Evolutionary conservation across 30 jellyfish, hydroid and myxozoan genomes (phyloP), one percentile per base, ranked within the genome.

Genomic region (Aurelia coerulea): DNA sequence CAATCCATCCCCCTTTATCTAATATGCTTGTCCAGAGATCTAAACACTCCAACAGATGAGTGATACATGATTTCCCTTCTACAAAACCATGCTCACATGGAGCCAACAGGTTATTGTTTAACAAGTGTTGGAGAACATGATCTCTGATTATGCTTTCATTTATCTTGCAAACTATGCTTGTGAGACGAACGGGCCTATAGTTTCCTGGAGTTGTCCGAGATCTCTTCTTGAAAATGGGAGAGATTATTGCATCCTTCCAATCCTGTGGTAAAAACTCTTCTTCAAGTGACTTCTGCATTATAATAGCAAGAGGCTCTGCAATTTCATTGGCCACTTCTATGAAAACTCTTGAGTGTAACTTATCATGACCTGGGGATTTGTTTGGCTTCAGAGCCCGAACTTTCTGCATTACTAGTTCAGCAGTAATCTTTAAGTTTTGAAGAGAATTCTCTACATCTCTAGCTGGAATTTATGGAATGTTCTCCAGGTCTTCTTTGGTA

Each of bases 151-250:
- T 69, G 80, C 80, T 69, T 69, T 69, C 80, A 69, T 69, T 69
- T 69, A 31, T 31, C 12, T 69, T 69, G 80, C 80, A 69, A 39
- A 74, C 70, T 56, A 74, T 59, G 85, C 85, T 56, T 56, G 73
- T 74, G 85, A 74, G 85, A 23, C 85, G 42, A 15, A 74, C 84
- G 46, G 84, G 84, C 23, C 88, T 58, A 60, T 77, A 77, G 81
- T 77, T 77, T 52, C 60, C 34, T 52, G 77, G 70, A 60, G 35
- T 35, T 52, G 88, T 51, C 70, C 51, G 68, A 52, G 77, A 35
- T 17, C 76, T 80, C 78, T 78, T 78, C 62, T 69, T 69, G 80
- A 69, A 69, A 69, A 69, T 65, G 46, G 62, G 80, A 69, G 80
- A 69, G 52, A 69, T 15, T 69, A 31, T 69, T 69, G 80, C 59